Evolutionary conservation across 2,797 vertebrate species (phyloP), one percentile per base, ranked within the genome.

Genomic region (Chelon labrosus): DNA sequence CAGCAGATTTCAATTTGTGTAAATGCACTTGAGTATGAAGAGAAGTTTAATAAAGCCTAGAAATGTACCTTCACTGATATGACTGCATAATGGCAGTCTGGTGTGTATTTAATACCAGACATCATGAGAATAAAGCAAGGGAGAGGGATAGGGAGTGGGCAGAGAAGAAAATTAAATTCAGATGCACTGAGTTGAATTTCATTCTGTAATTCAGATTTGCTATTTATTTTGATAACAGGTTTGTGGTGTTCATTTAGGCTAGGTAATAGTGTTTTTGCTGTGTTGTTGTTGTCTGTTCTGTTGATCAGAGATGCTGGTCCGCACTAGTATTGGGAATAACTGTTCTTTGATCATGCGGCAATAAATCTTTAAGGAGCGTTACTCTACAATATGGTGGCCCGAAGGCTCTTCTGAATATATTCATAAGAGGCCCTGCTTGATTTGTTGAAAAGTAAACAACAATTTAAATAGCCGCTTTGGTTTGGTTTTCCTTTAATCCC

Each of bases 81-180:
- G 52, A 47, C 65, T 65, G 19, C 55, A 17, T 80, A 66, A 79
- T 77, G 65, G 70, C 57, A 72, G 49, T 39, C 14, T 44, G 13
- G 44, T 79, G 56, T 75, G 19, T 76, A 56, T 82, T 77, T 79
- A 79, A 81, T 77, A 81, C 79, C 54, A 75, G 55, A 37, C 53
- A 59, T 68, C 41, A 60, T 31, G 12, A 54, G 65, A 71, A 70
- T 31, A 77, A 80, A 78, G 14, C 25, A 19, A 70, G 37, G 38
- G 5, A 42, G 35, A 52, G 31, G 27, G 37, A 61, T 50, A 27
- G 50, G 60, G 38, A 10, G 10, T 25, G 65, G 52, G 38, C 56
- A 62, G 44, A 65, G 69, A 49, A 52, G 68, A 66, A 86, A 85
- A 87, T 86, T 80, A 79, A 82, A 85, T 74, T 69, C 56, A 70